These are phyloP conservation scores for Formica exsecta DNA, from an alignment of 1,140 invertebrate species.

Conservation along the genomic window DNA sequence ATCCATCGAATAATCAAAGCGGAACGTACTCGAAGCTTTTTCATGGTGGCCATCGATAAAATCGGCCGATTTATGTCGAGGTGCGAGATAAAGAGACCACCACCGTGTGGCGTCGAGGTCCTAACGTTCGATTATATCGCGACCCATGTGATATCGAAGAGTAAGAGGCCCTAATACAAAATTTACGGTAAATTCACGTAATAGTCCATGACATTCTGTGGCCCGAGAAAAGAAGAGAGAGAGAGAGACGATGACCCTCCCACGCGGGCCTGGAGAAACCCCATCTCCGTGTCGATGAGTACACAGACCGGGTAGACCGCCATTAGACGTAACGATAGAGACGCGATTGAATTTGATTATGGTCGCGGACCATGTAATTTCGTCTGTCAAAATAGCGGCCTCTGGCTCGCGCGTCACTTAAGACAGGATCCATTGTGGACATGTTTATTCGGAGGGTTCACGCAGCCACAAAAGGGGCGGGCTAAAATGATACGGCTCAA, in stretches of 20 bases:
- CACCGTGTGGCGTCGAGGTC: constrained; percentile 45
- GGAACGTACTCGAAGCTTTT: constrained; percentile 38
- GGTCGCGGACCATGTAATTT: constrained; percentile 76
- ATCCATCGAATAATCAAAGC: constrained; percentile 27
- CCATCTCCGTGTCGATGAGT: constrained; percentile 39
- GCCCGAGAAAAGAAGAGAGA: constrained; percentile 17
- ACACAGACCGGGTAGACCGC: not conserved
- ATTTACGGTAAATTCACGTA: constrained; percentile 77
- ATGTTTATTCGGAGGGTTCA: constrained; percentile 57
- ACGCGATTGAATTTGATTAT: constrained; percentile 81
- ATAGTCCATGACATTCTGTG: constrained; percentile 75
- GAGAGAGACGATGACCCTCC: constrained; percentile 56
- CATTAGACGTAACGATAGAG: constrained; percentile 73
- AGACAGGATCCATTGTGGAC: constrained; percentile 35
- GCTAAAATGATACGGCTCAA: constrained; percentile 28
- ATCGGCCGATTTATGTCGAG: constrained; percentile 60
- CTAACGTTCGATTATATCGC: constrained; percentile 43
- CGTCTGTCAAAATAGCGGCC: constrained; percentile 78
- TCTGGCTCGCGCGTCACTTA: constrained; percentile 48
- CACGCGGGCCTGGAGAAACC: constrained; percentile 62
- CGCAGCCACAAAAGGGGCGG: constrained; percentile 9
- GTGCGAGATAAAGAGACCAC: constrained; percentile 56
- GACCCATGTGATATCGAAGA: constrained; percentile 35
- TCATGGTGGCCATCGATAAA: constrained; percentile 55
- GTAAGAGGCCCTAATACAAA: constrained; percentile 68